Base-by-base conservation (phyloP, 1,140 invertebrate species). In the Lethrus apterus region DNA sequence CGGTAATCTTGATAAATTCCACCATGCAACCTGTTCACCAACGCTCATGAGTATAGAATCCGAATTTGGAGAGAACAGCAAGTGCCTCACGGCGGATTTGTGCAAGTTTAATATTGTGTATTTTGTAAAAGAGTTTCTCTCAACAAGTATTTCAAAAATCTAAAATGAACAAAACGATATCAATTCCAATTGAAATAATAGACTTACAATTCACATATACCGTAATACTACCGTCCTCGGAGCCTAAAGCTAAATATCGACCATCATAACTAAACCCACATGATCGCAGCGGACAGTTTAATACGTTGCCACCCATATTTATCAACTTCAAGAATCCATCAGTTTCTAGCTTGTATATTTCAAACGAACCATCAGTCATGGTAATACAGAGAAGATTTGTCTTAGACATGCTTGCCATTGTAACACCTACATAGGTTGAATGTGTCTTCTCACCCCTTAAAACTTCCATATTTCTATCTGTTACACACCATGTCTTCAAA, bases 1-100 rank as follows among this genome's bases (percentile, higher is more conserved):
- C 3, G 34, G 34, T 5, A 51, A 2, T 35, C 44, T 41, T 10
- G 31, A 43, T 21, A 51, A 47, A 36, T 51, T 38, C 49, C 49
- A 51, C 44, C 44, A 47, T 1, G 26, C 35, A 20, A 52, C 19
- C 40, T 52, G 45, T 24, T 52, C 50, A 2, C 45, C 46, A 15
- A 52, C 45, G 29, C 50, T 52, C n/a, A 52, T 40, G 3, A 52
- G 21, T 11, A 52, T 42, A 29, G 32, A 18, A 3, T 24, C 10
- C 5, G 41, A 10, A 21, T 40, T n/a, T 10, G 50, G 50, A 13
- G 50, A 48, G 33, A 48, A 48, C 13, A 11, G n/a, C 7, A 52
- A n/a, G 21, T 44, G 40, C n/a, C 33, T 20, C 2, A 52, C 41
- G 9, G 2, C 9, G n/a, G 36, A 40, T 21, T 38, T 45, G n/a